Conservation (phyloP, 2,797 vertebrate genomes). For the Helicolenus hilgendorfi region DNA sequence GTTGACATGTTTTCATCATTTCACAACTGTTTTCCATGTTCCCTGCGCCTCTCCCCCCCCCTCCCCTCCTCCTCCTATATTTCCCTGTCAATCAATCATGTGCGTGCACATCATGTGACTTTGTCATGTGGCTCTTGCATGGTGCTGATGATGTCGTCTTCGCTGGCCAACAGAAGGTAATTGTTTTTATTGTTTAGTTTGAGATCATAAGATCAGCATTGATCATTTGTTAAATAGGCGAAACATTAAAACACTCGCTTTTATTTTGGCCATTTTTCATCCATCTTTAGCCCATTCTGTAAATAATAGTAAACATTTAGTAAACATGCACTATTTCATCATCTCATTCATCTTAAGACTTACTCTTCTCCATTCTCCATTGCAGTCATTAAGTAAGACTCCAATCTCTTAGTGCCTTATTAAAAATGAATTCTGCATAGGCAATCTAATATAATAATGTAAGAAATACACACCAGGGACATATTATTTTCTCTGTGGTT, state of each 20-base stretch:
- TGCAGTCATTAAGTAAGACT: not conserved
- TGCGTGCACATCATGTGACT: constrained; percentile 99
- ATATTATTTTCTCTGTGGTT: not conserved
- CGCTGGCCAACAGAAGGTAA: constrained; percentile 99
- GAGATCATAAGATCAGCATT: constrained; percentile 71
- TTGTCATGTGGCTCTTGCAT: constrained; percentile 99
- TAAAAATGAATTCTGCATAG: not conserved
- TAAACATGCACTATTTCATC: constrained; percentile 15
- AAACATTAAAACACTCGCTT: not conserved
- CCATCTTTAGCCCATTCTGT: not conserved
- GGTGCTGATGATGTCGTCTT: constrained; percentile 99
- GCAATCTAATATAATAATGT: not conserved
- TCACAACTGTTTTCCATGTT: constrained; percentile 97
- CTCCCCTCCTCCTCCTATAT: constrained; percentile 92
- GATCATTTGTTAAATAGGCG: constrained; percentile 13
- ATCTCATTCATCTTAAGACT: constrained; percentile 19
- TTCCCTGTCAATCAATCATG: constrained; percentile 98
- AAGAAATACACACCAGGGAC: not conserved
- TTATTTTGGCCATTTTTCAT: constrained; percentile 37
- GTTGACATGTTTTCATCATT: constrained; percentile 94
- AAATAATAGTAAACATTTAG: constrained; percentile 20
- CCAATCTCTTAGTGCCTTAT: constrained; percentile 19
- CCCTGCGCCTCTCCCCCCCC: constrained; percentile 73
- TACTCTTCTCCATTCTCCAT: not conserved
- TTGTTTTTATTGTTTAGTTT: constrained; percentile 87